Evolutionary conservation across 1,140 invertebrate species (phyloP), one percentile per base, ranked within the genome.

Genomic region (Cyrtorhinus lividipennis): DNA sequence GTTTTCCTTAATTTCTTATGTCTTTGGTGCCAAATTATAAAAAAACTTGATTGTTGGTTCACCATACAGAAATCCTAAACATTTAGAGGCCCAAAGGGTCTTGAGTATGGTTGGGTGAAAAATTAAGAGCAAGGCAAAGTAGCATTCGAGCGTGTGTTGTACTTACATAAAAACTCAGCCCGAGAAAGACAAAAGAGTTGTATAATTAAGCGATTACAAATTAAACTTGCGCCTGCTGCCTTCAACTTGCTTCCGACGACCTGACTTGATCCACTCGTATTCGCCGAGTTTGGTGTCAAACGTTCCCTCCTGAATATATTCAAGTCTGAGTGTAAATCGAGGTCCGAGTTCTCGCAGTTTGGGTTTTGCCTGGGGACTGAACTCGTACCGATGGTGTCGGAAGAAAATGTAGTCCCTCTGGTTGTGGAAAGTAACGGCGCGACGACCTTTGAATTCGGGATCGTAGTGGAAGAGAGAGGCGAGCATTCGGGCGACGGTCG

Each of bases 361-460:
- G 84, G 65, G 84, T 26, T 66, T 65, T 13, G 67, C 66, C 23
- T 65, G 82, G 71, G 84, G 81, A 68, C 90, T 86, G 74, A 98
- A 98, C 69, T 95, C 88, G 73, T 98, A 98, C 66, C 89, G 91
- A 69, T 22, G 76, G 72, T 64, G 24, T 61, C 96, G 81, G 71
- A 99, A 97, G 75, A 99, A 99, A 69, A 99, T 95, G 70, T 95
- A 99, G 78, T 99, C 96, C 65, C 96, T 79, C 73, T 99, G 96
- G 78, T 99, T 99, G 73, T 99, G 96, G 73, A 99, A 98, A 15
- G 96, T 98, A 15, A 95, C 90, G 1, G 86, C 93, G 66, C 95
- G 79, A 18, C 94, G 80, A 1, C 95, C 95, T 69, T 85, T 83
- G 73, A 96, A 99, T 71, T 98, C 83, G 0, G 96, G 95, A 71